phyloP scores from a whole-genome alignment of 2,888 invertebrate genomes.

The Lapara coniferarum region DNA sequence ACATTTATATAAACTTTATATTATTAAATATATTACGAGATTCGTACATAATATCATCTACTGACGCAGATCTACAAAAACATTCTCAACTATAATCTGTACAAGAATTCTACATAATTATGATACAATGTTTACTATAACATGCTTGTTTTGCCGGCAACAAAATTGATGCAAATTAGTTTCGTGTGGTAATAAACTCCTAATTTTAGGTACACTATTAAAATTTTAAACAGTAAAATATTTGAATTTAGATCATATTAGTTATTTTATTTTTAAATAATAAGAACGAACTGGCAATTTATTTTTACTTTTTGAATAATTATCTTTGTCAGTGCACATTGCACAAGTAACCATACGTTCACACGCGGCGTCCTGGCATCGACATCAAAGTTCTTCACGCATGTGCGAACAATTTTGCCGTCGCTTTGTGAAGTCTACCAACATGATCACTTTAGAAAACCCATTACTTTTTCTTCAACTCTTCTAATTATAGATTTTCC shows the following conservation, averaged over 20 bases:
- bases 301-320: not conserved
- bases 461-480: slow-evolving; percentile 42
- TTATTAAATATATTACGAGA: not conserved
- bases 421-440: slow-evolving; percentile 46
- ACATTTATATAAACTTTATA: too few species aligned
- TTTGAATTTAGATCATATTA: too few species aligned
- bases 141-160: not conserved
- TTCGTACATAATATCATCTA: not conserved
- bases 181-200: not conserved
- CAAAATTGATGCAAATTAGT: not conserved
- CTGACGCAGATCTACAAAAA: not conserved
- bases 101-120: too few species aligned
- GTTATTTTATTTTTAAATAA: too few species aligned
- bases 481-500: not conserved
- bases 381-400: slow-evolving; percentile 63
- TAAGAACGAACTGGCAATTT: too few species aligned
- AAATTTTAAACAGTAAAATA: too few species aligned
- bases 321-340: not conserved
- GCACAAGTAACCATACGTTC: not conserved
- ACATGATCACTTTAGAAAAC: slow-evolving; percentile 45
- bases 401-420: slow-evolving; percentile 60
- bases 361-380: slow-evolving; percentile 26
- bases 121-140: too few species aligned
- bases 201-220: not conserved
- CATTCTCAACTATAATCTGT: not conserved